phyloP scores from a whole-genome alignment of 2,113 vertebrate species.

The Rhipidura dahli region DNA sequence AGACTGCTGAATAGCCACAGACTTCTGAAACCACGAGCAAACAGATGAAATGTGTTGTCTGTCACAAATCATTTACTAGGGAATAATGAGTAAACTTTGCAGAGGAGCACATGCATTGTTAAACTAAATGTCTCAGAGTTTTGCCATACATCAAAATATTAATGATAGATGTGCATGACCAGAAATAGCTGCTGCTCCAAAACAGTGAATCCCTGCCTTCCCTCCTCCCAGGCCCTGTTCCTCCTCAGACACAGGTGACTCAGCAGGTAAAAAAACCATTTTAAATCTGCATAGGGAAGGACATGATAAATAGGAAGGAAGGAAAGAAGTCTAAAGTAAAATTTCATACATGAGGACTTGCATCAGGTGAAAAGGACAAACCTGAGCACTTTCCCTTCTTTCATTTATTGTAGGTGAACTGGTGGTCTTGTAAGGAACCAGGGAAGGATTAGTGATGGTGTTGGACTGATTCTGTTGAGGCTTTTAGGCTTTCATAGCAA shows the following conservation, averaged over 20 bases:
- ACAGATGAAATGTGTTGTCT: neutral
- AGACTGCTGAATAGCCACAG: neutral
- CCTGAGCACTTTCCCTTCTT: neutral
- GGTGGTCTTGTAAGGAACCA: neutral
- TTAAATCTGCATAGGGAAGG: neutral
- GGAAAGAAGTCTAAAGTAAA: neutral
- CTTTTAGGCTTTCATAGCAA: neutral
- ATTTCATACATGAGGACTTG: neutral
- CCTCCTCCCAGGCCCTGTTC: fast-evolving
- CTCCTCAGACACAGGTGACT: neutral
- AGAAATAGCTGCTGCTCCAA: neutral
- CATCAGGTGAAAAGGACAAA: neutral
- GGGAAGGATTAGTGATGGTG: neutral
- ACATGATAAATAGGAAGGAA: neutral
- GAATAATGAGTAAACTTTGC: neutral
- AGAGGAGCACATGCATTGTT: neutral
- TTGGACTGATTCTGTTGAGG: neutral
- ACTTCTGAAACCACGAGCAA: neutral
- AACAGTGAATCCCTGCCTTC: neutral
- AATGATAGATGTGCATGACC: neutral
- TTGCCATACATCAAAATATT: neutral
- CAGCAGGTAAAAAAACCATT: neutral
- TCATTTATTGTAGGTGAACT: neutral
- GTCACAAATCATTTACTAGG: neutral
- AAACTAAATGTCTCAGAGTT: neutral